These are phyloP conservation scores for Gobio gobio DNA, from an alignment of 2,113 vertebrate species.

Conservation along the genomic window DNA sequence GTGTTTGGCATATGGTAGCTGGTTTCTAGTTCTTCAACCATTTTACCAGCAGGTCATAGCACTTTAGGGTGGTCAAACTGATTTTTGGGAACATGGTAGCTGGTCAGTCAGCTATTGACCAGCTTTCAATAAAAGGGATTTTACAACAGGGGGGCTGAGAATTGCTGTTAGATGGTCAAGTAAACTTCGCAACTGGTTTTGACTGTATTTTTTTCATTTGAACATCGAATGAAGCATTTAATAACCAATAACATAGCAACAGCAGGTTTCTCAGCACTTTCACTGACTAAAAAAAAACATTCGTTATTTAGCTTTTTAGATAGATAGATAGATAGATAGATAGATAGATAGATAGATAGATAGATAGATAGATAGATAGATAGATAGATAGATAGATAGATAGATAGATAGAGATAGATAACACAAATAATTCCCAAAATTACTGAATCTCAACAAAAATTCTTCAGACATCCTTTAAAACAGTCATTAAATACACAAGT, in stretches of 20 bases:
- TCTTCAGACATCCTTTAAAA: neutral
- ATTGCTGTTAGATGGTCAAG: neutral
- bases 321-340: no score
- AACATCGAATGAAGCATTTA: neutral
- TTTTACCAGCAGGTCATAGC: neutral
- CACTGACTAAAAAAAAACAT: neutral
- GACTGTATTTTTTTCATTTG: neutral
- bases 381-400: no score
- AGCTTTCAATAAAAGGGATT: neutral
- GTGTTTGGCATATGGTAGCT: neutral
- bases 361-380: no score
- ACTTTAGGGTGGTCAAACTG: neutral
- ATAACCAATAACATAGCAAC: neutral
- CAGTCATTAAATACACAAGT: neutral
- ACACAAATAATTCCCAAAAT: neutral
- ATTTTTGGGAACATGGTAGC: neutral
- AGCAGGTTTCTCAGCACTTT: neutral
- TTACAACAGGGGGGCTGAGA: neutral
- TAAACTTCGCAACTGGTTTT: neutral
- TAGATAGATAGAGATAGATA: no score
- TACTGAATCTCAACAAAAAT: neutral
- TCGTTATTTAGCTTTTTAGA: neutral
- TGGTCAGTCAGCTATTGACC: neutral
- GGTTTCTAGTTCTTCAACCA: neutral
- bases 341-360: no score